phyloP scores from a whole-genome alignment of 2,113 vertebrate species.

The Aramus guarauna region DNA sequence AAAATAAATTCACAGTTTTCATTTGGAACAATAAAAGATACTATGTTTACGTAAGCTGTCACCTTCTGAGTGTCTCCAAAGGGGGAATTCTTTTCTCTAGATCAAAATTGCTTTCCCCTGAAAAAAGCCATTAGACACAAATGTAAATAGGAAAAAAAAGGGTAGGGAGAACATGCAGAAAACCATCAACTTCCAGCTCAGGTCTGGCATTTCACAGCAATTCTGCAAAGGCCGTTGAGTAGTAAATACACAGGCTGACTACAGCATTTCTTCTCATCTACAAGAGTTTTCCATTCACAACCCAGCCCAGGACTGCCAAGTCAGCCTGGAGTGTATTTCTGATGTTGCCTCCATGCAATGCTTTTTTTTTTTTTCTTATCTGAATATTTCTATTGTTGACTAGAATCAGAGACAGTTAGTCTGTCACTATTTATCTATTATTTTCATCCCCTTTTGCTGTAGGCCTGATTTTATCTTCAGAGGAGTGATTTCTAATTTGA shows the following conservation, averaged over 20 bases:
- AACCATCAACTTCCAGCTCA: not conserved
- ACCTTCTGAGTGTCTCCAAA: slow-evolving; percentile 18
- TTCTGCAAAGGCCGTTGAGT: slow-evolving; percentile 7
- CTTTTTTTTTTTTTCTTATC: not conserved
- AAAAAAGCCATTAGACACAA: slow-evolving; percentile 24
- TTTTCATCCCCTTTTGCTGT: not conserved
- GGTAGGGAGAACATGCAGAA: not conserved
- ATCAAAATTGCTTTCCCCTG: not conserved
- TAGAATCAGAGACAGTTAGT: not conserved
- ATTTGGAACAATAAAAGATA: slow-evolving; percentile 17
- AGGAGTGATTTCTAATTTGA: not conserved
- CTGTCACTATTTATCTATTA: not conserved
- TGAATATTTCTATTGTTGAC: not conserved
- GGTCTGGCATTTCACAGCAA: not conserved
- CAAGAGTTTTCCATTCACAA: slow-evolving; percentile 62
- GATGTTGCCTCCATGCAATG: not conserved
- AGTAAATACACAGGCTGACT: not conserved
- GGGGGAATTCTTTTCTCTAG: not conserved
- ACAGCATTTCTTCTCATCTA: not conserved
- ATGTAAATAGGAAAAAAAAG: not conserved
- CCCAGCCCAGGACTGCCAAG: not conserved
- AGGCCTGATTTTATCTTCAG: not conserved
- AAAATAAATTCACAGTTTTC: slow-evolving; percentile 30
- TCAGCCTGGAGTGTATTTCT: slow-evolving; percentile 15
- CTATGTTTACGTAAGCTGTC: slow-evolving; percentile 2